Evolutionary conservation across 2,113 vertebrate species (phyloP), one percentile per base, ranked within the genome.

Genomic region (Amphilophus citrinellus): DNA sequence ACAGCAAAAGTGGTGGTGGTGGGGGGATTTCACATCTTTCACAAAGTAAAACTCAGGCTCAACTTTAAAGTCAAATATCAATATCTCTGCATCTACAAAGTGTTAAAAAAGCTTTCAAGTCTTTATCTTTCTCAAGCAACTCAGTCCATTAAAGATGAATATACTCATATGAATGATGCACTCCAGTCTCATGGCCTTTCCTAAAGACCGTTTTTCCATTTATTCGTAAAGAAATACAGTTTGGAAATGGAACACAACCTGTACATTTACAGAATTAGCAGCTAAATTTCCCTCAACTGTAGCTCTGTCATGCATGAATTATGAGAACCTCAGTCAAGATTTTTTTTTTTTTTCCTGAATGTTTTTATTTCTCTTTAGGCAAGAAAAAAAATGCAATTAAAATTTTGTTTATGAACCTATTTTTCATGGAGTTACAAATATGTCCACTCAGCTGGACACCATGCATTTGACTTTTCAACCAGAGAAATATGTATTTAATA

Each of bases 101-200:
- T 50, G 66, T 71, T 71, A 27, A 30, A 71, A 71, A 71, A 30
- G 42, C 42, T 20, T 50, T 71, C 24, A 50, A 50, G 24, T 50
- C 24, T 71, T 71, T 71, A 71, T 71, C 44, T 50, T 44, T 50
- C 42, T 50, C 66, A 71, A 24, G 24, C 6, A 71, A 71, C 50
- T 71, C 66, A 30, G 20, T 30, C 66, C 44, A 71, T 71, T 71
- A 71, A 71, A 50, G 66, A 50, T 68, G 42, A 22, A 71, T 71
- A 30, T 14, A 71, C 24, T 30, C 22, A 5, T 30, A 71, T 71
- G 24, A 71, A 50, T 71, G 30, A 30, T 71, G 24, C 47, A 50
- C 44, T 10, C 42, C 65, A 50, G 65, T 22, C 65, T 42, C 42
- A 5, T 50, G 65, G 24, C 66, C 44, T 71, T 71, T 30, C 24